Conservation (phyloP, 2,888 invertebrate genomes). For the Prosopocoilus inquinatus region DNA sequence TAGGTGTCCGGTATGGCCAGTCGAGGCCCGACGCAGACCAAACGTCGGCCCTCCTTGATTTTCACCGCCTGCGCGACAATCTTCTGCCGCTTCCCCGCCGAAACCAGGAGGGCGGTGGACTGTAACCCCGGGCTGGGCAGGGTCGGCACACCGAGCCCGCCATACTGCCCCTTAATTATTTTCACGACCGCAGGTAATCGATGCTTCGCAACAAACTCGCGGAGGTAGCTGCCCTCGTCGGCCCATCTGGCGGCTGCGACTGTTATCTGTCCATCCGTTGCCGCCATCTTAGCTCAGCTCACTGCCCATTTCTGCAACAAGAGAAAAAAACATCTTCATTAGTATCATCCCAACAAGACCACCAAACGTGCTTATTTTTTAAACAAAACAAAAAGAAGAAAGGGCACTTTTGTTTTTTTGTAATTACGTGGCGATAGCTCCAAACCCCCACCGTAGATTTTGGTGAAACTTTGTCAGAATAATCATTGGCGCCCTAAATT, state of each 20-base stretch:
- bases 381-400: too few species aligned
- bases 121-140: conserved; percentile 83
- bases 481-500: too few species aligned
- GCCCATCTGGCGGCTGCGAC: conserved; percentile 79
- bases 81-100: conserved; percentile 81
- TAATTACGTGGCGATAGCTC: too few species aligned
- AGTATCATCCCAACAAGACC: neutral
- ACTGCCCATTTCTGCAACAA: conserved; percentile 57
- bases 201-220: conserved; percentile 70
- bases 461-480: too few species aligned
- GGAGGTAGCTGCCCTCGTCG: conserved; percentile 71
- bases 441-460: too few species aligned
- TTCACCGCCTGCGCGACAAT: conserved; percentile 87
- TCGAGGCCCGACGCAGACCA: conserved; percentile 77
- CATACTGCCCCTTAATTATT: conserved; percentile 92
- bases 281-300: conserved; percentile 65
- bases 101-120: conserved; percentile 81
- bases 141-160: conserved; percentile 85
- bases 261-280: conserved; percentile 87
- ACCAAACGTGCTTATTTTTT: too few species aligned
- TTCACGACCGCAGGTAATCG: conserved; percentile 82
- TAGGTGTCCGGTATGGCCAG: conserved; percentile 89
- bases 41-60: conserved; percentile 82
- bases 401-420: too few species aligned
- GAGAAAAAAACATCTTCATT: conserved; percentile 25